These are phyloP conservation scores for Apolygus lucorum DNA, from an alignment of 1,140 invertebrate genomes.

Conservation along the genomic window DNA sequence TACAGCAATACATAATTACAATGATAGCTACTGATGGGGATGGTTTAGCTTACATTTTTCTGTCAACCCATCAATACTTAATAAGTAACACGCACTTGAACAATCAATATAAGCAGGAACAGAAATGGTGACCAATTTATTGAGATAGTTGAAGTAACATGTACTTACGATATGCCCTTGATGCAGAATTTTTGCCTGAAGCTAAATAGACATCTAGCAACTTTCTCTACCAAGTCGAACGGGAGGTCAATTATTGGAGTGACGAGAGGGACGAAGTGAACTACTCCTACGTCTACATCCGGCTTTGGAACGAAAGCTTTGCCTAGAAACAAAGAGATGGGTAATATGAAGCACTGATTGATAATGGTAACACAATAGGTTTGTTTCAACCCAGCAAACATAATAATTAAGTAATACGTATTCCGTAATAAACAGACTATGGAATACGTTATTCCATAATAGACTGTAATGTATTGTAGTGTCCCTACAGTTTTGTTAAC, in stretches of 20 bases:
- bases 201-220: slow-evolving; percentile 75
- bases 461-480: too few relatives aligned
- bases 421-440: too few relatives aligned
- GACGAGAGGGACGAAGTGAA: slow-evolving; percentile 71
- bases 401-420: too few relatives aligned
- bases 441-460: too few relatives aligned
- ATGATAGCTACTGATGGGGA: too few relatives aligned
- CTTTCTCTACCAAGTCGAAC: slow-evolving; percentile 84
- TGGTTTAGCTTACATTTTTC: background rate
- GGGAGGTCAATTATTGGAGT: slow-evolving; percentile 67
- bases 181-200: slow-evolving; percentile 76
- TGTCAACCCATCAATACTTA: background rate
- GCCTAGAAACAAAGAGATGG: slow-evolving; percentile 41
- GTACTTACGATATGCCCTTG: slow-evolving; percentile 50
- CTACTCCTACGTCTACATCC: slow-evolving; percentile 92
- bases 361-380: too few relatives aligned
- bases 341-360: too few relatives aligned
- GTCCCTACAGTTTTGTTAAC: too few relatives aligned
- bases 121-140: background rate
- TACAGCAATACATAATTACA: too few relatives aligned
- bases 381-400: too few relatives aligned
- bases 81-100: background rate
- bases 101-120: background rate
- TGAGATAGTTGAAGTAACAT: background rate
- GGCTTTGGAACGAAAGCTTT: slow-evolving; percentile 85